Percentiles rank a stretch among this genome's conserved stretches.
phyloP scores from a whole-genome alignment of 2,888 invertebrate genomes.

The Theodoxus fluviatilis region DNA sequence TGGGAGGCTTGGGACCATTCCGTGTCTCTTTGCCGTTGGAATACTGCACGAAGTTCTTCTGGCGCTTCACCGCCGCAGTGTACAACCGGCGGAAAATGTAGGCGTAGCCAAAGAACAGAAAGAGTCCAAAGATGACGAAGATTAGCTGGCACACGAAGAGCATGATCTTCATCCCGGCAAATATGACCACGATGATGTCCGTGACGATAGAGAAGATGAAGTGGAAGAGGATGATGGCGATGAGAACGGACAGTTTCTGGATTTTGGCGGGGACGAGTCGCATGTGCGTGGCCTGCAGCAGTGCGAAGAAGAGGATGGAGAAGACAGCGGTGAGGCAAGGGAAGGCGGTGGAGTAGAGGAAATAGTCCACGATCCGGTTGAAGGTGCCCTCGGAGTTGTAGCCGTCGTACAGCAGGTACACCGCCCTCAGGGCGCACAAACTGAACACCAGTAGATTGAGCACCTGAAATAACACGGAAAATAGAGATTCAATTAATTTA shows the following conservation, averaged over 20 bases:
- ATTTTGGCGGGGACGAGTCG: constrained; percentile 67
- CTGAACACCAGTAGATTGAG: constrained; percentile 83
- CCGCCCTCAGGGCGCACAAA: constrained; percentile 78
- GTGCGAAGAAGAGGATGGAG: constrained; percentile 83
- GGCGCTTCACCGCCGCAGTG: constrained; percentile 53
- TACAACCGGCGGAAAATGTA: constrained; percentile 58
- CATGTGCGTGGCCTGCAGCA: constrained; percentile 78
- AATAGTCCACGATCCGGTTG: constrained; percentile 78
- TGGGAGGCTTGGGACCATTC: constrained; percentile 36
- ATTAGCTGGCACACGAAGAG: constrained; percentile 75
- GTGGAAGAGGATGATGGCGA: constrained; percentile 80
- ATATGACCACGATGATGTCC: constrained; percentile 72
- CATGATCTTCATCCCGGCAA: constrained; percentile 45
- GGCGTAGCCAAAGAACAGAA: constrained; percentile 83
- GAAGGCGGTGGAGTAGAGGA: constrained; percentile 83
- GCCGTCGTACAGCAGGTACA: constrained; percentile 89
- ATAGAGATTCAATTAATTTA: too few relatives aligned
- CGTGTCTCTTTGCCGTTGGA: too few relatives aligned
- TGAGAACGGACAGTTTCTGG: constrained; percentile 78
- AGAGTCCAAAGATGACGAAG: constrained; percentile 84
- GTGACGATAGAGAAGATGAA: constrained; percentile 81
- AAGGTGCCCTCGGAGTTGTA: constrained; percentile 86
- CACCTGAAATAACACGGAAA: too few relatives aligned
- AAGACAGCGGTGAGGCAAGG: constrained; percentile 90
- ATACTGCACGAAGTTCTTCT: constrained; percentile 44